These are phyloP conservation scores for Mus spicilegus DNA, from an alignment of 2,113 vertebrate genomes.

Conservation along the genomic window DNA sequence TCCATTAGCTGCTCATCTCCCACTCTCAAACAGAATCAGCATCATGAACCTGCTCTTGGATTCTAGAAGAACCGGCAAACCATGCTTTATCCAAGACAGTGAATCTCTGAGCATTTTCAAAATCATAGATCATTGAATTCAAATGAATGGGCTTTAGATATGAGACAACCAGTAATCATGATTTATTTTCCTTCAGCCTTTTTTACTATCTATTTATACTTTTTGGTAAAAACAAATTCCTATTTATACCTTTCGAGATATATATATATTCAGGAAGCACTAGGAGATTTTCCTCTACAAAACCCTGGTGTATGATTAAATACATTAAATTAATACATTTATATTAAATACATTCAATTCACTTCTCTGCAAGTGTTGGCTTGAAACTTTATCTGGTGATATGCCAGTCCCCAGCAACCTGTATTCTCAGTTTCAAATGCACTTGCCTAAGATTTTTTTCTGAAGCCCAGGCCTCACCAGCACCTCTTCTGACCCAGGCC, in stretches of 20 bases:
- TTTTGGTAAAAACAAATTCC: background rate
- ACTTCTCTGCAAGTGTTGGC: background rate
- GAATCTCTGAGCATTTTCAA: background rate
- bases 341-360: background rate
- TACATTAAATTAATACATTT: too few species aligned
- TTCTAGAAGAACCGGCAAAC: background rate
- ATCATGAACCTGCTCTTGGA: background rate
- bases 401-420: background rate
- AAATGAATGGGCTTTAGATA: background rate
- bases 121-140: background rate
- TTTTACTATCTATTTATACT: background rate
- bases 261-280: background rate
- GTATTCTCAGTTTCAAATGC: background rate
- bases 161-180: background rate
- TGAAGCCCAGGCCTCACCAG: background rate
- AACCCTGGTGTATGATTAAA: background rate
- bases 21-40: background rate
- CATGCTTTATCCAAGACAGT: background rate
- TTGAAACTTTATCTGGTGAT: background rate
- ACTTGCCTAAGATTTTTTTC: background rate
- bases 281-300: background rate
- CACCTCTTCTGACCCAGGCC: background rate
- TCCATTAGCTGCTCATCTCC: background rate
- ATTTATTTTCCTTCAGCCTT: background rate
- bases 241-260: too few species aligned